Base-by-base conservation (phyloP, 2,113 vertebrate genomes). In the Chlorodrepanis virens region DNA sequence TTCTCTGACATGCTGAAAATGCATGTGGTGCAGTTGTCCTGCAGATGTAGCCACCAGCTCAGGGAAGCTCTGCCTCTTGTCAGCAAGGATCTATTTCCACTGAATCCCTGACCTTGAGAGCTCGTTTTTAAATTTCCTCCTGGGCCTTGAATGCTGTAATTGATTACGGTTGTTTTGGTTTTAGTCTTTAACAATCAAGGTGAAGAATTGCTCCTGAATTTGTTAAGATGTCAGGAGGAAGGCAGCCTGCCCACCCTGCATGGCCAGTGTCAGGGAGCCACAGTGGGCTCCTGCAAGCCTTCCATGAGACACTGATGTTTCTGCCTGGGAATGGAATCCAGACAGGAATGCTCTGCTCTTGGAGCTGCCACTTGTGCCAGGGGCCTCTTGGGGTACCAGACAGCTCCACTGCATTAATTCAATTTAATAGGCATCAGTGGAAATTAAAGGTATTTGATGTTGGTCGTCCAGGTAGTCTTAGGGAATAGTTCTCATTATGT, bases 151-250 rank as follows among this genome's bases (percentile, higher is more conserved):
- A 52, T 0, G 7, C 72, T 79, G 28, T 83, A 90, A 94, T 93
- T 95, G 90, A 90, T 97, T 86, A 71, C 1, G 1, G 64, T 81
- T 78, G 65, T 78, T 95, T 94, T 78, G 83, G 27, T 39, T 84
- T 69, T 27, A 87, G 83, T 74, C 91, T 92, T 80, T 89, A 94
- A 35, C 72, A 90, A 83, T 90, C 83, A 90, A 83, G 68, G 64
- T 92, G 80, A 97, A 59, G 80, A 89, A 96, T 77, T 94, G 68
- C 76, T 93, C 50, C 44, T 8, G 28, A 52, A 52, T 91, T 90
- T 87, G 76, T 93, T 70, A 54, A 77, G 71, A 84, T 74, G 75
- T 83, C 65, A 71, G 85, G 50, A 56, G 59, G 42, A 72, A 77
- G 53, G 78, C 74, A 76, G 33, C 45, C 83, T 76, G 49, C 75